Conservation (phyloP, 2,888 invertebrate genomes). For the Leptogaster cylindrica region DNA sequence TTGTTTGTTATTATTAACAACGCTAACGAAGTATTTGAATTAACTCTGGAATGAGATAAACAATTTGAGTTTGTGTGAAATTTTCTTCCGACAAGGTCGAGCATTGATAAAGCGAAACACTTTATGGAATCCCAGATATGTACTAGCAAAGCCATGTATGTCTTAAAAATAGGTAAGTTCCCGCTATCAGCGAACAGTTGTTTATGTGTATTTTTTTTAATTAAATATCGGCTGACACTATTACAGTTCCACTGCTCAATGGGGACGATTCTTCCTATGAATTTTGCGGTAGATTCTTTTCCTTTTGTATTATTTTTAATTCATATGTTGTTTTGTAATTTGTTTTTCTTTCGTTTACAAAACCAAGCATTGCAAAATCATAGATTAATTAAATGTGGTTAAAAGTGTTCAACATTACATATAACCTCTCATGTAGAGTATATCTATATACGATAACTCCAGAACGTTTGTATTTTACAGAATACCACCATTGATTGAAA, state of each 20-base stretch:
- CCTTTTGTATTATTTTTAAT: no score
- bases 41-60: slow-evolving; percentile 23
- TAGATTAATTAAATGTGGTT: no score
- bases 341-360: no score
- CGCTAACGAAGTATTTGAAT: slow-evolving; percentile 1
- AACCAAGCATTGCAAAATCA: no score
- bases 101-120: slow-evolving; percentile 14
- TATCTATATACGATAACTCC: no score
- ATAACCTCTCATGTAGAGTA: no score
- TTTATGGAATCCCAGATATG: slow-evolving; percentile 41
- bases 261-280: no score
- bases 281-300: no score
- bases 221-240: background rate
- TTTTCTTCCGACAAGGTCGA: slow-evolving; percentile 17
- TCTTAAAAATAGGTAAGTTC: slow-evolving; percentile 49
- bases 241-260: background rate
- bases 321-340: no score
- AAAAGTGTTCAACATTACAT: no score
- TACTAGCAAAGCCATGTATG: slow-evolving; percentile 46
- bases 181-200: slow-evolving; percentile 8
- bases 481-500: no score
- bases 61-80: slow-evolving; percentile 24
- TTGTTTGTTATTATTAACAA: slow-evolving; percentile 19
- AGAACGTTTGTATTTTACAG: no score
- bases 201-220: background rate